A percentile compares a stretch with the other conserved stretches of the same genome.
Conservation (phyloP, 2,888 invertebrate species). For the Ennomos erosarius region DNA sequence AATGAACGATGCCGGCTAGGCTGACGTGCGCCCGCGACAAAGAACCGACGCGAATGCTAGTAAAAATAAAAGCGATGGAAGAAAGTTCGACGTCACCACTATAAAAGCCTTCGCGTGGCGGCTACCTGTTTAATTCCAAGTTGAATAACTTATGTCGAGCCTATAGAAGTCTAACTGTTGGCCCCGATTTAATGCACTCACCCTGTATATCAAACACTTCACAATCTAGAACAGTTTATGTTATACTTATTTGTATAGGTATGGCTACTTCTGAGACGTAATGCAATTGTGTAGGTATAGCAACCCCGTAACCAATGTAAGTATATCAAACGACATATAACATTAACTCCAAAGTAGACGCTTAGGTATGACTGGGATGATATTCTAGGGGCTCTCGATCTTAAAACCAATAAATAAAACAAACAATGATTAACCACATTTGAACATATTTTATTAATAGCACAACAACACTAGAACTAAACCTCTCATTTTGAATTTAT, state of each 20-base stretch:
- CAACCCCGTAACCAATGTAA: no score
- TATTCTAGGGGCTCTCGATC: slow-evolving; percentile 2
- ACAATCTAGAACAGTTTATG: slow-evolving; percentile 26
- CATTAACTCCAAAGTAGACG: background rate
- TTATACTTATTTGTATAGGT: no score
- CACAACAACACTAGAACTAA: slow-evolving; percentile 84
- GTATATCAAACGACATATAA: no score
- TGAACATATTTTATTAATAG: slow-evolving; percentile 84
- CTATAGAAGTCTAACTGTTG: slow-evolving; percentile 59
- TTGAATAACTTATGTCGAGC: slow-evolving; percentile 62
- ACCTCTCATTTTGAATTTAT: slow-evolving; percentile 65
- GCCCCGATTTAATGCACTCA: slow-evolving; percentile 40
- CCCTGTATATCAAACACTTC: slow-evolving; percentile 25
- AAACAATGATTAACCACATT: slow-evolving; percentile 66
- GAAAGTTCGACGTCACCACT: slow-evolving; percentile 76
- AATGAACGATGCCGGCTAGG: slow-evolving; percentile 27
- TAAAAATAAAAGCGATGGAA: slow-evolving; percentile 70
- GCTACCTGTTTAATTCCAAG: slow-evolving; percentile 66
- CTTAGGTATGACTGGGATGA: background rate
- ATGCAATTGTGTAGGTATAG: slow-evolving; percentile 1
- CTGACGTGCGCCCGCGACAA: slow-evolving; percentile 69
- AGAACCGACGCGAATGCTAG: slow-evolving; percentile 68
- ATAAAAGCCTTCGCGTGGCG: slow-evolving; percentile 70
- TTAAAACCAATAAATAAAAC: slow-evolving; percentile 37
- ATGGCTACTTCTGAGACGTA: slow-evolving; percentile 16